Evolutionary conservation across 2,113 vertebrate species (phyloP).

Genomic region (Elachura formosa): DNA sequence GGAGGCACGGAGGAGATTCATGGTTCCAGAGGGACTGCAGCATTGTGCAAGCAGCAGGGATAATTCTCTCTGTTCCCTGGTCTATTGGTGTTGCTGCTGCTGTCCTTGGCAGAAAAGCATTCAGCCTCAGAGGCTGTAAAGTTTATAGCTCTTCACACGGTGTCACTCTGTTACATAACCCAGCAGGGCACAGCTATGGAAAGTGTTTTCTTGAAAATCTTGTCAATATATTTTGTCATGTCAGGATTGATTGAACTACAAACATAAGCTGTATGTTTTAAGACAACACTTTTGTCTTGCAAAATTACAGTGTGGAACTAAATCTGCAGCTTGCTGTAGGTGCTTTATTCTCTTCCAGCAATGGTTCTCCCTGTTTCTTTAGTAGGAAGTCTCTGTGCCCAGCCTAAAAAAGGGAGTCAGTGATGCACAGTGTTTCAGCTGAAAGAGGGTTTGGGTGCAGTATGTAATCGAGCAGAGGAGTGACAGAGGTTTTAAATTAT

Average conservation of each 20-base stretch:
- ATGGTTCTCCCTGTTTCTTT: neutral
- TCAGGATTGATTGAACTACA: neutral
- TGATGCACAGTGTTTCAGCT: neutral
- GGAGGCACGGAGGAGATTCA: neutral
- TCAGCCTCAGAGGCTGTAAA: neutral
- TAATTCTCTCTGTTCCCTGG: neutral
- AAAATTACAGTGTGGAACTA: neutral
- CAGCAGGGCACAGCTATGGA: neutral
- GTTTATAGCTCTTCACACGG: neutral
- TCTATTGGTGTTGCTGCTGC: neutral
- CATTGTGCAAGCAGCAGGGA: neutral
- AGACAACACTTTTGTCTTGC: neutral
- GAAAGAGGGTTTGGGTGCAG: neutral
- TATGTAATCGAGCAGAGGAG: neutral
- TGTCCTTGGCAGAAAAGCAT: neutral
- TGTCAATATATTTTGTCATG: neutral
- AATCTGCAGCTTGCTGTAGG: neutral
- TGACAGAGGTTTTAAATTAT: conserved; percentile 6
- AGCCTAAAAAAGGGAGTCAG: neutral
- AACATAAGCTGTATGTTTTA: neutral
- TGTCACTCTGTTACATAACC: neutral
- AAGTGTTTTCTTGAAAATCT: neutral
- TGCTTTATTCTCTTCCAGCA: neutral
- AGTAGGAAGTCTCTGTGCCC: neutral
- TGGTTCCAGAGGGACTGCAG: neutral